phyloP scores from a whole-genome alignment of 2,888 invertebrate genomes.

The Euzetes globulus region DNA sequence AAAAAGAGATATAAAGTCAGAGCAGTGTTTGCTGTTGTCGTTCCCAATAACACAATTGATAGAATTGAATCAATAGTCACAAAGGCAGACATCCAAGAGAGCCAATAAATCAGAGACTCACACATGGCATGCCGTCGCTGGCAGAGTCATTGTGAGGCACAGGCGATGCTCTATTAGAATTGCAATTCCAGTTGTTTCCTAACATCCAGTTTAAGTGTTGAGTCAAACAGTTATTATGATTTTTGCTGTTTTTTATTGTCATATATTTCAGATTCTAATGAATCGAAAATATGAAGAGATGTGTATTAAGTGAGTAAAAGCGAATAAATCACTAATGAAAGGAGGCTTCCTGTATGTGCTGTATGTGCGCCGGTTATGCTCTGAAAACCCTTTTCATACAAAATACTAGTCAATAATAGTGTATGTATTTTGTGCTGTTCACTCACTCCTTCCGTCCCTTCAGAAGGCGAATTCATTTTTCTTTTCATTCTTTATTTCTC shows the following conservation, averaged over 20 bases:
- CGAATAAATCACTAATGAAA: conserved; percentile 22
- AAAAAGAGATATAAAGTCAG: not conserved
- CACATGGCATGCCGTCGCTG: conserved; percentile 14
- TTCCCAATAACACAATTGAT: not conserved
- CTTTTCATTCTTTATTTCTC: conserved; percentile 1
- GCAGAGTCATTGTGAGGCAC: not conserved
- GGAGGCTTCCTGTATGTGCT: conserved; percentile 12
- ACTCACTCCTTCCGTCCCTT: conserved; percentile 27
- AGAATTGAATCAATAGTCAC: not conserved
- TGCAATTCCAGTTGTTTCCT: conserved; percentile 16
- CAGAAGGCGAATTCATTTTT: conserved; percentile 12
- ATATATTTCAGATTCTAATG: conserved; percentile 18
- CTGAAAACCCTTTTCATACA: conserved; percentile 25
- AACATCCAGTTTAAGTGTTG: not conserved
- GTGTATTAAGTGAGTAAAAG: conserved; percentile 4
- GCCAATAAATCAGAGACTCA: conserved; percentile 22
- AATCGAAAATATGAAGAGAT: conserved; percentile 16
- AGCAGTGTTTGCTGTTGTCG: conserved; percentile 19
- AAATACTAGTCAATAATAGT: not conserved
- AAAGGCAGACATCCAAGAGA: conserved; percentile 25
- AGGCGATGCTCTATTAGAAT: not conserved
- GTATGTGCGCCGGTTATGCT: conserved; percentile 13
- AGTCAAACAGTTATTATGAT: conserved; percentile 16
- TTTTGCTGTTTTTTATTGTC: conserved; percentile 13
- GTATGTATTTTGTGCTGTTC: conserved; percentile 2